Evolutionary conservation across 2,113 vertebrate genomes (phyloP).

Genomic region (Peromyscus maniculatus): DNA sequence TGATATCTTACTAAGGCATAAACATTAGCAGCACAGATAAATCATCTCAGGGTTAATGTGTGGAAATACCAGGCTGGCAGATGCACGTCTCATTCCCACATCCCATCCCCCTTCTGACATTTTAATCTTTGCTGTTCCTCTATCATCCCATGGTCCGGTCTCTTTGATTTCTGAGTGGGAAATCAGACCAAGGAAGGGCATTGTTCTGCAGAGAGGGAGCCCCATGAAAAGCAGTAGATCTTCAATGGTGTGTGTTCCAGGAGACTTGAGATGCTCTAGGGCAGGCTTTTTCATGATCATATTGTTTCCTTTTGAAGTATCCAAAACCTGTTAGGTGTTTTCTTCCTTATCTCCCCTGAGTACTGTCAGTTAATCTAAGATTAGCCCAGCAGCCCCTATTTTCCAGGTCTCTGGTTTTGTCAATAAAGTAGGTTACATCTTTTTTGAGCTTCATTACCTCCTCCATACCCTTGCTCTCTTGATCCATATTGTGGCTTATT

Average conservation of each 20-base stretch:
- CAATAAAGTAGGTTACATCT: constrained; percentile 79
- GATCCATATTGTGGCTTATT: constrained; percentile 73
- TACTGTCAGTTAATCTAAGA: constrained; percentile 75
- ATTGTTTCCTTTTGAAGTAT: constrained; percentile 64
- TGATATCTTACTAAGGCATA: neutral
- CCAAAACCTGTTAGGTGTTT: constrained; percentile 66
- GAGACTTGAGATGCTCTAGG: neutral
- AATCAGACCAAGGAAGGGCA: neutral
- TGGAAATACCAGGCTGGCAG: neutral
- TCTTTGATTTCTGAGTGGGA: constrained; percentile 10
- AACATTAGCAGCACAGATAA: neutral
- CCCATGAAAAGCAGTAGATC: neutral
- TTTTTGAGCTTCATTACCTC: constrained; percentile 78
- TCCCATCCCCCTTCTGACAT: neutral
- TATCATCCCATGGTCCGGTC: neutral
- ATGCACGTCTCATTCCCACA: neutral
- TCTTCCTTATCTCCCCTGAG: constrained; percentile 62
- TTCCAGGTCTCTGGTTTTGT: constrained; percentile 80
- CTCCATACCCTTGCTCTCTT: constrained; percentile 63
- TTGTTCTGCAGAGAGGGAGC: neutral
- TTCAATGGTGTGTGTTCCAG: neutral
- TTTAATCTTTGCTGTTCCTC: neutral
- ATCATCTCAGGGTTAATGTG: neutral
- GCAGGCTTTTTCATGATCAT: constrained; percentile 4
- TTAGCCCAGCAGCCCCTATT: constrained; percentile 75